Evolutionary conservation across 1,140 invertebrate genomes (phyloP).

Genomic region (Aethina tumida): DNA sequence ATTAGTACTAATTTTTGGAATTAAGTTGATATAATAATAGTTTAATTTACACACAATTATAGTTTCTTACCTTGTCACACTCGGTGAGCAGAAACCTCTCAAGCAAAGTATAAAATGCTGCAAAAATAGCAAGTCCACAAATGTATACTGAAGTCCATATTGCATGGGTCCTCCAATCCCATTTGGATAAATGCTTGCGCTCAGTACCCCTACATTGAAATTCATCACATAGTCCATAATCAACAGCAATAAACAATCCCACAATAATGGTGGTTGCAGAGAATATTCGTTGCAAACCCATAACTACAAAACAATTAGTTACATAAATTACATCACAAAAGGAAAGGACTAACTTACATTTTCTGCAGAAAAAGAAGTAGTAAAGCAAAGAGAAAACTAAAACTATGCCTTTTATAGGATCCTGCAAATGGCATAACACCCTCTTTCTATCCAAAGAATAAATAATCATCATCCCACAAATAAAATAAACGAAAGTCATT

Average conservation of each 20-base stretch:
- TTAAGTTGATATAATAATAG: too few relatives aligned
- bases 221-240: conserved; percentile 51
- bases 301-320: conserved; percentile 37
- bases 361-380: conserved; percentile 51
- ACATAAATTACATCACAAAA: conserved; percentile 7
- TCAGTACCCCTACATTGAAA: conserved; percentile 47
- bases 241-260: conserved; percentile 49
- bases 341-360: conserved; percentile 39
- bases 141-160: conserved; percentile 48
- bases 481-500: conserved; percentile 20
- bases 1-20: too few relatives aligned
- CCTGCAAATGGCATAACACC: conserved; percentile 50
- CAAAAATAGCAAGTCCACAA: conserved; percentile 40
- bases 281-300: conserved; percentile 48
- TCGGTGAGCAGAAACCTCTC: conserved; percentile 29
- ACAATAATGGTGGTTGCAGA: conserved; percentile 47
- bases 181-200: conserved; percentile 34
- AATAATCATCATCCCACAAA: conserved; percentile 23
- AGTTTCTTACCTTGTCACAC: too few relatives aligned
- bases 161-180: conserved; percentile 41
- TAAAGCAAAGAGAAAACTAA: conserved; percentile 47
- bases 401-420: conserved; percentile 47
- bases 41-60: too few relatives aligned
- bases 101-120: conserved; percentile 43
- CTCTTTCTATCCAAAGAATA: conserved; percentile 32